phyloP scores from a whole-genome alignment of 2,888 invertebrate genomes.

The Nemapogon koenigi region DNA sequence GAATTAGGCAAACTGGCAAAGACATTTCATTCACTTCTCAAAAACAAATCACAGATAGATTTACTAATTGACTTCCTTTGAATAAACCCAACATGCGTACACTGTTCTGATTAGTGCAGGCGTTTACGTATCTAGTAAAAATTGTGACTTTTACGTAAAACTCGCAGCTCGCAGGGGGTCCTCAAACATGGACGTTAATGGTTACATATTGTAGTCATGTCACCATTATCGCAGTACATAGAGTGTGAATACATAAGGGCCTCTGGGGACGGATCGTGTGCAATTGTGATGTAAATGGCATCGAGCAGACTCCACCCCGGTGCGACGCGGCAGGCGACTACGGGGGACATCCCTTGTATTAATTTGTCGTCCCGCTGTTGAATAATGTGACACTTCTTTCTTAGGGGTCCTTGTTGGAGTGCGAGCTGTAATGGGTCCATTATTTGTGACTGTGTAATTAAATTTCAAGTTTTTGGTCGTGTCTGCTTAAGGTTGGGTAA shows the following conservation, averaged over 20 bases:
- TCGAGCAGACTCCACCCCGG: neutral
- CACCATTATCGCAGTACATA: conserved; percentile 3
- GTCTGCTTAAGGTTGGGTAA: too few species aligned
- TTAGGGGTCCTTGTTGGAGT: neutral
- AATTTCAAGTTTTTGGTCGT: too few species aligned
- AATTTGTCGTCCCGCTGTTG: neutral
- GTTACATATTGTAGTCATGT: conserved; percentile 1
- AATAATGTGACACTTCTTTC: conserved; percentile 7
- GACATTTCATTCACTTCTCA: too few species aligned
- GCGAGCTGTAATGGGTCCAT: too few species aligned
- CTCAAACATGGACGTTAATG: conserved; percentile 8
- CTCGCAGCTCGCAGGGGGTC: conserved; percentile 3
- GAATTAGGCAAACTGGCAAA: too few species aligned
- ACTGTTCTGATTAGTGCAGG: too few species aligned
- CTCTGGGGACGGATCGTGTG: conserved; percentile 8
- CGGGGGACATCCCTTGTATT: conserved; percentile 6
- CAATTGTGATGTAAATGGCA: conserved; percentile 13
- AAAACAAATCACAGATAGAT: too few species aligned
- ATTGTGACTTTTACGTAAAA: too few species aligned
- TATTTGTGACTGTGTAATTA: too few species aligned
- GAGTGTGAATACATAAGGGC: conserved; percentile 1
- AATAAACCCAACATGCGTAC: too few species aligned
- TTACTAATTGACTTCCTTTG: too few species aligned
- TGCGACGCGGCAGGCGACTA: neutral
- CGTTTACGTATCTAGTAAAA: too few species aligned